phyloP scores from a whole-genome alignment of 2,113 vertebrate genomes.

The Barbus barbus region DNA sequence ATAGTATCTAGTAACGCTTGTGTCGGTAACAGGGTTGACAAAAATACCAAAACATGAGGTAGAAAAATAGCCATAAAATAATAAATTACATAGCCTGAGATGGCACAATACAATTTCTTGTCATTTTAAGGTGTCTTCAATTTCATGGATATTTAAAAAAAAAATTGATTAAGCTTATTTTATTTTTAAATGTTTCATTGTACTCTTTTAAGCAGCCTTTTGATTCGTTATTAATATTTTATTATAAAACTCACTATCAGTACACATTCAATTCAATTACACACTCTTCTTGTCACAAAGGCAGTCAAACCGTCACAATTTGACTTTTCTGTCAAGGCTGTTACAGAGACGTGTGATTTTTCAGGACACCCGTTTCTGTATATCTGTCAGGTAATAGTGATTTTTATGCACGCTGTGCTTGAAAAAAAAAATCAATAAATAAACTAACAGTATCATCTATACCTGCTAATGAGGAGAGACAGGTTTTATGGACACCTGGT shows the following conservation, averaged over 20 bases:
- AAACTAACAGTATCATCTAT: constrained; percentile 46
- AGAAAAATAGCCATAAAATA: too few relatives aligned
- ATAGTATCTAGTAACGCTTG: too few relatives aligned
- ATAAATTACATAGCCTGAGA: too few relatives aligned
- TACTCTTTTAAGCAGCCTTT: too few relatives aligned
- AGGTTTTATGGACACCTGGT: constrained; percentile 16
- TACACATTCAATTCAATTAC: neutral
- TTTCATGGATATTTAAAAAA: too few relatives aligned
- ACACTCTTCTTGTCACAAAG: neutral
- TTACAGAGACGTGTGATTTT: neutral
- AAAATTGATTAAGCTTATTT: too few relatives aligned
- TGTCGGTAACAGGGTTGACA: too few relatives aligned
- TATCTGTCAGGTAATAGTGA: neutral
- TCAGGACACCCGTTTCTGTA: neutral
- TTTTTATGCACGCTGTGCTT: neutral
- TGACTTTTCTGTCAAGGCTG: neutral
- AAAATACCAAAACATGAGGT: too few relatives aligned
- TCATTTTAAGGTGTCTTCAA: too few relatives aligned
- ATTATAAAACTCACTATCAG: neutral
- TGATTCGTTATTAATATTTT: neutral
- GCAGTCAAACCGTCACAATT: neutral
- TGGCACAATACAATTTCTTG: too few relatives aligned
- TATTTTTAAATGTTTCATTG: too few relatives aligned
- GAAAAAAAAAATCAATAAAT: neutral
- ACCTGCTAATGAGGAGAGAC: constrained; percentile 17